Evolutionary conservation across 2,888 invertebrate species (phyloP).

Genomic region (Ceramica pisi): DNA sequence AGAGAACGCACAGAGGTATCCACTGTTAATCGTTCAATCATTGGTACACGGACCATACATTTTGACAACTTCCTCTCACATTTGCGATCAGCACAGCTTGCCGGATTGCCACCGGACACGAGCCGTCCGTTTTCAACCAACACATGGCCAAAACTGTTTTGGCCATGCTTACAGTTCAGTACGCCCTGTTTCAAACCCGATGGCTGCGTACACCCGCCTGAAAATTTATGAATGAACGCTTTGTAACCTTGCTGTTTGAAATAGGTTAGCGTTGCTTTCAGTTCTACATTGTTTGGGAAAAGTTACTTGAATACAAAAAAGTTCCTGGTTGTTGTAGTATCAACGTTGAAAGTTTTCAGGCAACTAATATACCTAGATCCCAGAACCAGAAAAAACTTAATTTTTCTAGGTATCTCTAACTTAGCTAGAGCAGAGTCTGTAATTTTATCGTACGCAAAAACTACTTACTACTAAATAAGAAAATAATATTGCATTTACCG

Average conservation of each 20-base stretch:
- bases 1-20: too few species aligned
- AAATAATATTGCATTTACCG: too few species aligned
- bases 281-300: not conserved
- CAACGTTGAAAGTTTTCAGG: not conserved
- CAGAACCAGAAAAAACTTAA: too few species aligned
- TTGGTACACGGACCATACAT: not conserved
- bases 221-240: constrained; percentile 66
- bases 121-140: constrained; percentile 21
- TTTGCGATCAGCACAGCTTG: constrained; percentile 10
- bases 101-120: constrained; percentile 5
- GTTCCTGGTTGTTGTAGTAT: not conserved
- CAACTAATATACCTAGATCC: too few species aligned
- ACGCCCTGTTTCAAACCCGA: constrained; percentile 50
- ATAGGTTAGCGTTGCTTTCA: constrained; percentile 34
- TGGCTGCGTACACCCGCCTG: constrained; percentile 49
- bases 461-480: too few species aligned
- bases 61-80: too few species aligned
- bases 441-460: too few species aligned
- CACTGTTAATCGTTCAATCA: too few species aligned
- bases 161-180: constrained; percentile 56
- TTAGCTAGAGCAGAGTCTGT: too few species aligned
- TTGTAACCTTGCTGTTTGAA: constrained; percentile 48
- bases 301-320: not conserved
- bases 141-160: too few species aligned
- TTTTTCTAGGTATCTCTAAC: too few species aligned